Conservation (phyloP, 2,888 invertebrate genomes). For the Salpingus planirostris region DNA sequence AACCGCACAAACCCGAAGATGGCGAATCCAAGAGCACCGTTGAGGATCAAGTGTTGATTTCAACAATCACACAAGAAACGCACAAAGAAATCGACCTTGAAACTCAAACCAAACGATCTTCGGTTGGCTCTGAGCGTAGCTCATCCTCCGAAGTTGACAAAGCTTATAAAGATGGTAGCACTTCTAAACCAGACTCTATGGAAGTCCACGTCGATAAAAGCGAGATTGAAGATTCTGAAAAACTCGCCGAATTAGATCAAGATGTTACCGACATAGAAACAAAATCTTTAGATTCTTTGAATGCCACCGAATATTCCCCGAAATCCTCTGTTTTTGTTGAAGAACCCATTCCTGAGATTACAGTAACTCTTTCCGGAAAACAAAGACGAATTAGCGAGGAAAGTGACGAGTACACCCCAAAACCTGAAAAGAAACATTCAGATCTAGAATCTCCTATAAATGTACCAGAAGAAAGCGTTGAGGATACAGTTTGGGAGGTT, state of each 20-base stretch:
- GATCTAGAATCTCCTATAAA: constrained; percentile 30
- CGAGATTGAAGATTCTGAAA: constrained; percentile 44
- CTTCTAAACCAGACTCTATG: constrained; percentile 41
- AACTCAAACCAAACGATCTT: constrained; percentile 24
- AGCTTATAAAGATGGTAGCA: constrained; percentile 23
- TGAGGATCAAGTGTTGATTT: constrained; percentile 21
- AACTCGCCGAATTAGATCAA: constrained; percentile 40
- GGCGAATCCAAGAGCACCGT: constrained; percentile 15
- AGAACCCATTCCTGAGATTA: constrained; percentile 39
- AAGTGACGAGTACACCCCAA: constrained; percentile 33
- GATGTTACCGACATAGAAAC: constrained; percentile 36
- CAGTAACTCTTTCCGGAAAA: constrained; percentile 38
- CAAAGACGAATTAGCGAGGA: constrained; percentile 41
- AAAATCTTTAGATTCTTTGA: constrained; percentile 32
- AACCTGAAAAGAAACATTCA: constrained; percentile 11
- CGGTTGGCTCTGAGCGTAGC: constrained; percentile 33
- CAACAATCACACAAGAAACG: no score
- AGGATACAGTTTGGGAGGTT: constrained; percentile 47
- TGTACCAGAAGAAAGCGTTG: constrained; percentile 42
- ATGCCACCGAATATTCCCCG: constrained; percentile 24
- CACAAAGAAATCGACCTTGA: constrained; percentile 28
- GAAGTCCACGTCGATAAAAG: constrained; percentile 47
- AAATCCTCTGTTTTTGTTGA: constrained; percentile 20
- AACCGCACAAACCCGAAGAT: constrained; percentile 21
- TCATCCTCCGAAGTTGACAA: constrained; percentile 28